Evolutionary conservation across 2,797 vertebrate genomes (phyloP).

Genomic region (Poeciliopsis paucimaculata): DNA sequence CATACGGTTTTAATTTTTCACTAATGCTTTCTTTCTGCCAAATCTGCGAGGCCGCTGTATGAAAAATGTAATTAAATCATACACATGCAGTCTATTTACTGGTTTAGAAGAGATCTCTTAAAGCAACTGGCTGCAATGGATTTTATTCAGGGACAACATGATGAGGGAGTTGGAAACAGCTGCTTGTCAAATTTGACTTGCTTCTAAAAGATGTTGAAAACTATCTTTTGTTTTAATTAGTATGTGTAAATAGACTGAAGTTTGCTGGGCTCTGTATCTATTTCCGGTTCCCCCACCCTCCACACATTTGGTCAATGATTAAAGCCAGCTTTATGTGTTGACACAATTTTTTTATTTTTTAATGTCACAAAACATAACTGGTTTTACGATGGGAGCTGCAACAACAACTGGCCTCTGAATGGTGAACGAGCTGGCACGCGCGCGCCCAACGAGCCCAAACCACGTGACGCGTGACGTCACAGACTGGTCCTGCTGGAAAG

Average conservation of each 20-base stretch:
- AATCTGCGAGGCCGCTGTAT: neutral
- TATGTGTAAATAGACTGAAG: neutral
- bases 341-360: too few relatives aligned
- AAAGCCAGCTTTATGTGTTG: neutral
- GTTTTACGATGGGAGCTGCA: neutral
- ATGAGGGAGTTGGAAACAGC: neutral
- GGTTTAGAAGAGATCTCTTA: neutral
- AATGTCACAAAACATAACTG: neutral
- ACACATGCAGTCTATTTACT: neutral
- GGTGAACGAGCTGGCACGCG: neutral
- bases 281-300: neutral
- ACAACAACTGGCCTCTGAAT: neutral
- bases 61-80: neutral
- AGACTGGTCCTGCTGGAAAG: constrained; percentile 58
- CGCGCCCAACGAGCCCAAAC: constrained; percentile 1
- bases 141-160: neutral
- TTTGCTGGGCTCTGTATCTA: neutral
- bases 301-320: neutral
- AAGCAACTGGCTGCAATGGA: neutral
- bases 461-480: constrained; percentile 81
- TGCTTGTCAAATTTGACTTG: neutral
- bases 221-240: neutral
- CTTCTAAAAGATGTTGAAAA: neutral
- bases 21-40: neutral
- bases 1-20: neutral